Percentiles rank a stretch among this genome's conserved stretches.
These are phyloP conservation scores for Aphidius colemani DNA, from an alignment of 2,888 invertebrate species.

Conservation along the genomic window DNA sequence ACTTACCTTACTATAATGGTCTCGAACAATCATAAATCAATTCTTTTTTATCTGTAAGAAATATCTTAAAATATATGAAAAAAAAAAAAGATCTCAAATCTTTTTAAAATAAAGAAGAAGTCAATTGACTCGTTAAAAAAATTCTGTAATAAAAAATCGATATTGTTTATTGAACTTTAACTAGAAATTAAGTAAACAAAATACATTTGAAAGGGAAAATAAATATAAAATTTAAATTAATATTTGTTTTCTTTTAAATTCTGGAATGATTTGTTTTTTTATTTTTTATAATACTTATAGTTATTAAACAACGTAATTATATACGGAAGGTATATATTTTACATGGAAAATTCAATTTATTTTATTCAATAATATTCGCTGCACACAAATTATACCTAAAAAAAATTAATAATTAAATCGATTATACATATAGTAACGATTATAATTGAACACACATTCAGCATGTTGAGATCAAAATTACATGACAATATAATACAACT, in stretches of 20 bases:
- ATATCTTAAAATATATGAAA: too few relatives aligned
- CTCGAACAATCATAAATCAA: too few relatives aligned
- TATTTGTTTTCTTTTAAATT: slow-evolving; percentile 7
- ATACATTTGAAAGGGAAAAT: too few relatives aligned
- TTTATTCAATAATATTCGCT: slow-evolving; percentile 22
- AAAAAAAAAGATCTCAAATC: too few relatives aligned
- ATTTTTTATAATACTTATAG: slow-evolving; percentile 53
- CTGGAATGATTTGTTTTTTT: slow-evolving; percentile 56
- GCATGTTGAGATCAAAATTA: slow-evolving; percentile 13
- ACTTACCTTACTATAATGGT: too few relatives aligned
- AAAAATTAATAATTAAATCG: background rate
- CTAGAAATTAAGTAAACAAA: too few relatives aligned
- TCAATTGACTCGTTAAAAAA: too few relatives aligned
- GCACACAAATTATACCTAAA: slow-evolving; percentile 3
- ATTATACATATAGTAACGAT: slow-evolving; percentile 31
- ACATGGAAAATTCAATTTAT: slow-evolving; percentile 56
- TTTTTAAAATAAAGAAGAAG: too few relatives aligned
- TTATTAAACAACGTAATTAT: slow-evolving; percentile 58
- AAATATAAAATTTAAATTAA: too few relatives aligned
- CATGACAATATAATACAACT: slow-evolving; percentile 15
- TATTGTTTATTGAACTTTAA: too few relatives aligned
- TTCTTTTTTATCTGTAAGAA: too few relatives aligned
- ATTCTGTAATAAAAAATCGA: too few relatives aligned
- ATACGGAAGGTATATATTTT: slow-evolving; percentile 56
- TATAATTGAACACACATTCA: slow-evolving; percentile 19